A percentile compares a stretch with the other conserved stretches of the same genome.
These are phyloP conservation scores for Troides oblongomaculatus DNA, from an alignment of 2,888 invertebrate genomes.

Conservation along the genomic window DNA sequence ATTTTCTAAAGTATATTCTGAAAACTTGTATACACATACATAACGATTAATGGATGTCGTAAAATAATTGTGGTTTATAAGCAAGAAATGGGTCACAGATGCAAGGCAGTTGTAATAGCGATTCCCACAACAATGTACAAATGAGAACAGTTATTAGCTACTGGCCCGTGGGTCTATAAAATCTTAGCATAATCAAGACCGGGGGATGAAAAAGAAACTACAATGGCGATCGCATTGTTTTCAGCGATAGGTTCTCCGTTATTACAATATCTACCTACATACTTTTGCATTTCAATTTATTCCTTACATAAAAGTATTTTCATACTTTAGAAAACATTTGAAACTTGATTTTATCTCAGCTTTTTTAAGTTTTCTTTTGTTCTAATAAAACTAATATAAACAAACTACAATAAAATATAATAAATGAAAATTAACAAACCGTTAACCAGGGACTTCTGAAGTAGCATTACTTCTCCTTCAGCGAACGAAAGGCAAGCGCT, in stretches of 20 bases:
- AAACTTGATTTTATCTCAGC: no score
- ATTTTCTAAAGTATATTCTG: neutral
- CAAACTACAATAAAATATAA: no score
- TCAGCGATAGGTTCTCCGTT: constrained; percentile 24
- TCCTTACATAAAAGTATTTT: neutral
- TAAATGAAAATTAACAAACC: neutral
- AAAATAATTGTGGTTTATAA: constrained; percentile 4
- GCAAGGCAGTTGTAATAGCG: constrained; percentile 40
- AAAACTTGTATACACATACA: no score
- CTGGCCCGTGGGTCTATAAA: constrained; percentile 58
- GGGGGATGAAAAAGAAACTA: constrained; percentile 50
- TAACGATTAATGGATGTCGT: neutral
- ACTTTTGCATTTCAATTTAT: neutral
- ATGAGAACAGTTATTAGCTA: constrained; percentile 60
- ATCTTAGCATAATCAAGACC: constrained; percentile 48
- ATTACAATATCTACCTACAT: neutral
- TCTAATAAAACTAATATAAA: no score
- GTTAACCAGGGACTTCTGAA: neutral
- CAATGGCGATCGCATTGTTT: constrained; percentile 37
- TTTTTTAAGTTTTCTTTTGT: no score
- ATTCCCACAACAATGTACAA: constrained; percentile 53
- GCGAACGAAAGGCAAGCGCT: constrained; percentile 31
- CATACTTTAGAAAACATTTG: neutral
- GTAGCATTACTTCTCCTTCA: neutral
- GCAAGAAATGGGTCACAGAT: constrained; percentile 49